Evolutionary conservation across 1,140 invertebrate species (phyloP).

Genomic region (Dermatophagoides farinae): DNA sequence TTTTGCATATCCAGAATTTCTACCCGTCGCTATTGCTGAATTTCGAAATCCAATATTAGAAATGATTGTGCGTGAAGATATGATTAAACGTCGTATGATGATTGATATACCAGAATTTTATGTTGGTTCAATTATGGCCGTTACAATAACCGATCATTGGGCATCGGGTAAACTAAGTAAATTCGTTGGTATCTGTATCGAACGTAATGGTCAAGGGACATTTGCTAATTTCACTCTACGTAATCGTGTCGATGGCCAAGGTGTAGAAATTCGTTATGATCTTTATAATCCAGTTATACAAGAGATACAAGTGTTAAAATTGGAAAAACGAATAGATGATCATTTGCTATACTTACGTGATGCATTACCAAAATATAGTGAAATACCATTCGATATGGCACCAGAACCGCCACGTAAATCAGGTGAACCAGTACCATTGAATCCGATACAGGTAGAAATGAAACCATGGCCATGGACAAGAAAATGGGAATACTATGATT

Average conservation of each 20-base stretch:
- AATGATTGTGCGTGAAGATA: slow-evolving; percentile 72
- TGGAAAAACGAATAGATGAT: slow-evolving; percentile 84
- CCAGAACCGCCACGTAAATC: slow-evolving; percentile 46
- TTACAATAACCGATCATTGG: slow-evolving; percentile 70
- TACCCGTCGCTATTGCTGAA: slow-evolving; percentile 58
- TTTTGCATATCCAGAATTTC: slow-evolving; percentile 77
- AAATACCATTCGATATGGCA: slow-evolving; percentile 80
- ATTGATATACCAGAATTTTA: slow-evolving; percentile 51
- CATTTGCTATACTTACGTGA: slow-evolving; percentile 75
- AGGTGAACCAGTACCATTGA: slow-evolving; percentile 58
- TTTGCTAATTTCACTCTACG: slow-evolving; percentile 61
- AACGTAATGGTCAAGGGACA: slow-evolving; percentile 52
- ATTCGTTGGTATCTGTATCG: slow-evolving; percentile 94
- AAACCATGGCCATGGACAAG: slow-evolving; percentile 65
- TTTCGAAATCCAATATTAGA: slow-evolving; percentile 60
- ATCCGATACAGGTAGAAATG: slow-evolving; percentile 59
- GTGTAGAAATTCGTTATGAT: slow-evolving; percentile 67
- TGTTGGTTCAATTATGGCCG: slow-evolving; percentile 67
- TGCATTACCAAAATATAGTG: slow-evolving; percentile 76
- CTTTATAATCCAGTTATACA: slow-evolving; percentile 83
- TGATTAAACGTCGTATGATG: slow-evolving; percentile 58
- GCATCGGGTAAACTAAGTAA: slow-evolving; percentile 57
- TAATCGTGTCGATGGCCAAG: slow-evolving; percentile 68
- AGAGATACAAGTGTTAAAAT: slow-evolving; percentile 62
- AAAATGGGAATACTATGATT: slow-evolving; percentile 53